phyloP scores from a whole-genome alignment of 2,797 vertebrate genomes.

The Oreochromis mossambicus region DNA sequence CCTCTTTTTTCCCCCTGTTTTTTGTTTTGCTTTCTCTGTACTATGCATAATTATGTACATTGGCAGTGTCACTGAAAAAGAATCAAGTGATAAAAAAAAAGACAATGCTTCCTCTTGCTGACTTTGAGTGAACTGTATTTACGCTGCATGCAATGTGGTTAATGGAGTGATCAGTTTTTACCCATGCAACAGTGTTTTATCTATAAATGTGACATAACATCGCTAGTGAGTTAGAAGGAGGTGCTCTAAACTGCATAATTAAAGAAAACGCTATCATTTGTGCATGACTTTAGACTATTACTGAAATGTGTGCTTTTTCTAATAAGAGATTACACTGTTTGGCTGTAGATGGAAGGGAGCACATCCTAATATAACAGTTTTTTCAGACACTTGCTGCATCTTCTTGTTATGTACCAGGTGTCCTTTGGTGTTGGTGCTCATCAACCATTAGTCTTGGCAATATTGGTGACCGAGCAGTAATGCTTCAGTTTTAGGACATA shows the following conservation, averaged over 20 bases:
- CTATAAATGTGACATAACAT: background rate
- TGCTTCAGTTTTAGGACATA: background rate
- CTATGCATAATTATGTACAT: constrained; percentile 46
- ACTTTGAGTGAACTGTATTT: background rate
- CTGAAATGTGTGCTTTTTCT: background rate
- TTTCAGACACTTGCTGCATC: background rate
- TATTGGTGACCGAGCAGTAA: background rate
- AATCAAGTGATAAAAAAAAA: background rate
- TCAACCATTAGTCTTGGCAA: background rate
- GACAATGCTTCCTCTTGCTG: background rate
- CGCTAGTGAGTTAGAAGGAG: background rate
- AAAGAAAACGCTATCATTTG: background rate
- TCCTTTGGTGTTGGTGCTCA: background rate
- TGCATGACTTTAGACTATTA: background rate
- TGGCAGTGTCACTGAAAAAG: constrained; percentile 13
- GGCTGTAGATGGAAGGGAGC: background rate
- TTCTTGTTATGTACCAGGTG: background rate
- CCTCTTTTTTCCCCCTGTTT: background rate
- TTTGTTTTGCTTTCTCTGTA: constrained; percentile 29
- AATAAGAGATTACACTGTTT: accelerated
- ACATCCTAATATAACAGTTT: background rate
- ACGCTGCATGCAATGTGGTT: background rate
- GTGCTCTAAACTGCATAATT: background rate
- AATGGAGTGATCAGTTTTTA: background rate
- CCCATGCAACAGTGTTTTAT: background rate